Base-by-base conservation (phyloP, 2,113 vertebrate species). In the Eudyptes chrysolophus region DNA sequence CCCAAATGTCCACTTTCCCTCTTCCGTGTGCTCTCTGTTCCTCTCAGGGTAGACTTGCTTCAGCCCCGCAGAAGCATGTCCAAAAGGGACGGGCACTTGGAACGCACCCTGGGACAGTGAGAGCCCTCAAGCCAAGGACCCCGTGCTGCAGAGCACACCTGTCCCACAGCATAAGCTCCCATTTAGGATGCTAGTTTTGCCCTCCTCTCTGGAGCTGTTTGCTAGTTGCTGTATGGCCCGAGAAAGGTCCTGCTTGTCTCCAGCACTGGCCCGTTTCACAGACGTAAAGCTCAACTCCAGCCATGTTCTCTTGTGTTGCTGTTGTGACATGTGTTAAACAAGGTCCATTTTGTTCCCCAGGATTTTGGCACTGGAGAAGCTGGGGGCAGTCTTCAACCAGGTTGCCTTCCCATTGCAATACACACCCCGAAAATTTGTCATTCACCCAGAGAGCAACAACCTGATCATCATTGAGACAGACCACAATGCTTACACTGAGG, bases 321-420 rank as follows among this genome's bases (percentile, higher is more conserved):
- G 42, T 42, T 42, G 42, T 42, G 6, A 42, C 42, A 40, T 40
- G 7, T 42, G 42, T 42, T 42, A 42, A 6, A 42, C 42, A 42
- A 42, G 42, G 42, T 42, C 42, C 42, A 1, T 97, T 87, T 19
- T 97, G 36, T 84, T 83, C 36, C 16, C 3, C 94, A 99, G 99
- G 97, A 99, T 99, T 98, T 98, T 99, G 98, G 99, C 99, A 1
- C 95, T 99, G 97, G 99, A 99, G 98, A 99, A 99, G 94, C 98
- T 99, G 42, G 99, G 99, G 34, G 99, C 99, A 2, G 99, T 99
- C 75, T 99, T 99, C 98, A 99, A 99, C 97, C 99, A 99, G 98
- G 99, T 99, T 95, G 99, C 99, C 38, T 99, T 99, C 95, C 99
- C 99, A 0, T 96, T 99, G 87, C 99, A 99, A 97, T 99, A 99